A percentile compares a stretch with the other conserved stretches of the same genome.
phyloP scores from a whole-genome alignment of 1,140 invertebrate species.

The Drosophila pseudoobscura region DNA sequence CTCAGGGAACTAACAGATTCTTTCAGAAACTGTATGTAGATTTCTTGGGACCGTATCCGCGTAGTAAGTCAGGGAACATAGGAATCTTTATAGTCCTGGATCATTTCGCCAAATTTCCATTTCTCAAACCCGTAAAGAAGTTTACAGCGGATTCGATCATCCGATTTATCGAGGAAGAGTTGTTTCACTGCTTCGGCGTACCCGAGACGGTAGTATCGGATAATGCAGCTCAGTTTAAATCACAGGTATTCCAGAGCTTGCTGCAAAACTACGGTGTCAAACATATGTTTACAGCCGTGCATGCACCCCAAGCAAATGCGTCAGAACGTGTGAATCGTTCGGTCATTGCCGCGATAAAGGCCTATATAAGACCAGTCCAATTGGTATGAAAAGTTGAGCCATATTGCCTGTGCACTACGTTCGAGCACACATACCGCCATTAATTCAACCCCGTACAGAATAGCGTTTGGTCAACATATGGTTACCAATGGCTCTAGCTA shows the following conservation, averaged over 20 bases:
- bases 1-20: too few relatives aligned
- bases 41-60: constrained; percentile 2
- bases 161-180: not conserved
- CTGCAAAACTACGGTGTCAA: not conserved
- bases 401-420: not conserved
- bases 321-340: too few relatives aligned
- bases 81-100: constrained; percentile 11
- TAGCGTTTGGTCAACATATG: too few relatives aligned
- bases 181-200: constrained; percentile 3
- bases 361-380: not conserved
- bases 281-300: too few relatives aligned
- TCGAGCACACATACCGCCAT: not conserved
- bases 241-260: not conserved
- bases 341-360: too few relatives aligned
- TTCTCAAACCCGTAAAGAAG: not conserved
- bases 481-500: too few relatives aligned
- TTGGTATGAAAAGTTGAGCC: constrained; percentile 9
- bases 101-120: not conserved
- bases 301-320: too few relatives aligned
- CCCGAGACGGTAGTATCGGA: not conserved
- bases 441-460: not conserved
- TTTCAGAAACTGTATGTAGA: not conserved
- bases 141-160: too few relatives aligned
- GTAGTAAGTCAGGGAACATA: constrained; percentile 4
- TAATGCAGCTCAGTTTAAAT: not conserved